Conservation (phyloP, 2,797 vertebrate genomes). For the Sebastes hubbsi region DNA sequence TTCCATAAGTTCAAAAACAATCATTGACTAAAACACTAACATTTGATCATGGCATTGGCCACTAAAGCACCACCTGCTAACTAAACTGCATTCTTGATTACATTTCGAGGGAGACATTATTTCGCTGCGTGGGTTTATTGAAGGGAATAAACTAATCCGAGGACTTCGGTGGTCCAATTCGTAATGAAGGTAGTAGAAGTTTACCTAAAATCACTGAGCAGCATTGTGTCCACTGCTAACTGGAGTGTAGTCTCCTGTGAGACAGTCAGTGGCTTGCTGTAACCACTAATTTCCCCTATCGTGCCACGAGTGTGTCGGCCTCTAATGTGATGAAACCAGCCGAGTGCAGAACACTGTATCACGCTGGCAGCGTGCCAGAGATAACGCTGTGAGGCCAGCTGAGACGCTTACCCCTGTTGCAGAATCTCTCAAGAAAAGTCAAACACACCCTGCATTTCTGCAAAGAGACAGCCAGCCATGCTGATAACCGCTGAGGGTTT, state of each 20-base stretch:
- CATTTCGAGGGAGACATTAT: not conserved
- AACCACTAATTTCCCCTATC: slow-evolving; percentile 67
- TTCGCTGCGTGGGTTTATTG: not conserved
- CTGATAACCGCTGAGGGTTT: slow-evolving; percentile 60
- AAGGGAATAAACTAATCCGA: slow-evolving; percentile 11
- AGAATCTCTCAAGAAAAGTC: slow-evolving; percentile 66
- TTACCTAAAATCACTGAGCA: slow-evolving; percentile 37
- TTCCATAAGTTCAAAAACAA: not conserved
- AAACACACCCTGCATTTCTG: slow-evolving; percentile 58
- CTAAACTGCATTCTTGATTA: not conserved
- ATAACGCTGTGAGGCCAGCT: slow-evolving; percentile 65
- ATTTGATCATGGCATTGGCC: not conserved
- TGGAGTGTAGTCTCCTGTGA: slow-evolving; percentile 40
- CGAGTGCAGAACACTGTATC: slow-evolving; percentile 67
- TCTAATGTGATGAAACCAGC: slow-evolving; percentile 73
- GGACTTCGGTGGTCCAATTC: not conserved
- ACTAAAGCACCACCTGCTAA: not conserved
- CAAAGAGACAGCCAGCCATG: slow-evolving; percentile 38
- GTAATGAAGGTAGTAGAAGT: not conserved
- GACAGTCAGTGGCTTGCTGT: slow-evolving; percentile 44
- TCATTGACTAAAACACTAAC: not conserved
- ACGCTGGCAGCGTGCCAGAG: slow-evolving; percentile 69
- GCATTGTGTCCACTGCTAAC: slow-evolving; percentile 27
- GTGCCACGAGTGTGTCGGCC: slow-evolving; percentile 55
- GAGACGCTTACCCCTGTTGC: slow-evolving; percentile 59